phyloP scores from a whole-genome alignment of 1,140 invertebrate genomes.

The Microplitis mediator region DNA sequence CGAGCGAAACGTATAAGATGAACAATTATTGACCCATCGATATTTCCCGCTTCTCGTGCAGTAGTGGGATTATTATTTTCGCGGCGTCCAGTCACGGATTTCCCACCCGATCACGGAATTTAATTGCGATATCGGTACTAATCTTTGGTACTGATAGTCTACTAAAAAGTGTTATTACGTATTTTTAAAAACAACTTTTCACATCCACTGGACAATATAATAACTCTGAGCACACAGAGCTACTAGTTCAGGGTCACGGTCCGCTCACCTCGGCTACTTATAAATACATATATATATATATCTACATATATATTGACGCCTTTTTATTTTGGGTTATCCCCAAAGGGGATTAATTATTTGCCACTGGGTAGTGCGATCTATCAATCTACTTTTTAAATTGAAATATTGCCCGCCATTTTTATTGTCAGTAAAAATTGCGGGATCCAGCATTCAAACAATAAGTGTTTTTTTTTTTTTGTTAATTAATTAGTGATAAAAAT shows the following conservation, averaged over 20 bases:
- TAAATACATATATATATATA: no score
- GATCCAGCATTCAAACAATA: no score
- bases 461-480: no score
- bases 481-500: no score
- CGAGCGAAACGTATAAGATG: constrained; percentile 31
- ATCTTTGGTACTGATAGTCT: background rate
- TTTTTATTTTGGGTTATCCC: constrained; percentile 34
- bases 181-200: background rate
- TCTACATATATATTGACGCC: background rate
- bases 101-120: background rate
- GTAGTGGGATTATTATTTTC: constrained; percentile 1
- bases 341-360: no score
- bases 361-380: no score
- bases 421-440: no score
- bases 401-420: no score
- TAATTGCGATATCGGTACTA: background rate
- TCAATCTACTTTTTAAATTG: no score
- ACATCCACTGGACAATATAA: background rate
- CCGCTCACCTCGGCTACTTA: constrained; percentile 35
- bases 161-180: no score
- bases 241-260: constrained; percentile 37
- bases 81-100: constrained; percentile 1
- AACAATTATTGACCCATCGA: constrained; percentile 36
- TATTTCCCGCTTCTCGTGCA: background rate
- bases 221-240: constrained; percentile 27